Percentiles rank a stretch among this genome's conserved stretches.
Conservation (phyloP, 2,888 invertebrate genomes). For the Arctia plantaginis region DNA sequence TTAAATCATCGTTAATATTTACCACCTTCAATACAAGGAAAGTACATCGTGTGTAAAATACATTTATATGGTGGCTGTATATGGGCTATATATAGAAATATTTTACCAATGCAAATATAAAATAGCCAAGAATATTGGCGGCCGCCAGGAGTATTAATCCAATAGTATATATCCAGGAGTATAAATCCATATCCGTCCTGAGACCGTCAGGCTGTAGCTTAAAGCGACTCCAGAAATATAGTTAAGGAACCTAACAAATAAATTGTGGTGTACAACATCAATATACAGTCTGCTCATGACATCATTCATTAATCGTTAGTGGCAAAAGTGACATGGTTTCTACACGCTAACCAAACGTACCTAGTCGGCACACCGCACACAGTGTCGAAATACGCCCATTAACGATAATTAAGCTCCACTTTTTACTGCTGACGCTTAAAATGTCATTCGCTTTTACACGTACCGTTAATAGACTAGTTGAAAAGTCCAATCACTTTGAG, state of each 20-base stretch:
- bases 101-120: not conserved
- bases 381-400: constrained; percentile 60
- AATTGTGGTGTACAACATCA: not conserved
- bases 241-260: not conserved
- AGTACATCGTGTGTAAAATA: not conserved
- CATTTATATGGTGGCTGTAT: not conserved
- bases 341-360: constrained; percentile 42
- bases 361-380: constrained; percentile 31
- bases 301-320: constrained; percentile 39
- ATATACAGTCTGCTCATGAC: constrained; percentile 36
- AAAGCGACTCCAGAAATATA: not conserved
- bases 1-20: not conserved
- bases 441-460: constrained; percentile 41
- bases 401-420: constrained; percentile 53
- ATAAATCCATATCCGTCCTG: too few species aligned
- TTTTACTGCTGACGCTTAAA: constrained; percentile 50
- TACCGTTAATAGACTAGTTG: constrained; percentile 39
- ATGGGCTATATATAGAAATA: not conserved
- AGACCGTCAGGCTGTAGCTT: not conserved
- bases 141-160: too few species aligned
- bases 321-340: constrained; percentile 53
- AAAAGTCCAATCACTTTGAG: constrained; percentile 28
- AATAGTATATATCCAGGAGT: too few species aligned
- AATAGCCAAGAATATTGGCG: too few species aligned
- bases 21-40: not conserved